These are phyloP conservation scores for Volucella bombylans DNA, from an alignment of 2,888 invertebrate genomes.

Conservation along the genomic window DNA sequence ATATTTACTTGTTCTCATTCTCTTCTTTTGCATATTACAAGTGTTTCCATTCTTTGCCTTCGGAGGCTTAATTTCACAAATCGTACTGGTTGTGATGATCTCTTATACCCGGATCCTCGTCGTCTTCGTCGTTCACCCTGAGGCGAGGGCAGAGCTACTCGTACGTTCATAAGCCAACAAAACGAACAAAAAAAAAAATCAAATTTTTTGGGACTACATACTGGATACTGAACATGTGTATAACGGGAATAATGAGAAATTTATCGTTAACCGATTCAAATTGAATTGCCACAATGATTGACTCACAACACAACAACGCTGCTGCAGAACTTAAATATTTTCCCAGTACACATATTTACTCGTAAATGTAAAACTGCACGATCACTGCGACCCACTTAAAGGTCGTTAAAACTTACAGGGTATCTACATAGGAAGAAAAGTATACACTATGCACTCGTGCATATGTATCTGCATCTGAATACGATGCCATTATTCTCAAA, in stretches of 20 bases:
- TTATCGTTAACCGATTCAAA: constrained; percentile 28
- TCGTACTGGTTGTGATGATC: constrained; percentile 20
- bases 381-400: constrained; percentile 47
- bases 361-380: constrained; percentile 56
- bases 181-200: background rate
- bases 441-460: too few species aligned
- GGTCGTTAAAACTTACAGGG: constrained; percentile 44
- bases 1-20: background rate
- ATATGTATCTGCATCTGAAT: constrained; percentile 30
- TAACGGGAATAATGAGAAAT: constrained; percentile 46
- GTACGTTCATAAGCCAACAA: background rate
- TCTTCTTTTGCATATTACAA: constrained; percentile 9
- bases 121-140: background rate
- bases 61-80: background rate
- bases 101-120: background rate
- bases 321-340: background rate
- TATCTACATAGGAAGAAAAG: too few species aligned
- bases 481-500: background rate
- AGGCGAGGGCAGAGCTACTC: constrained; percentile 3
- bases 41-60: background rate
- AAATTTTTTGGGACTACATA: background rate
- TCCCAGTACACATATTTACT: constrained; percentile 6
- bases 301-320: constrained; percentile 8
- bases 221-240: constrained; percentile 6
- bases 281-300: constrained; percentile 18